phyloP scores from a whole-genome alignment of 2,797 vertebrate species.

The Acanthurus lineatus region DNA sequence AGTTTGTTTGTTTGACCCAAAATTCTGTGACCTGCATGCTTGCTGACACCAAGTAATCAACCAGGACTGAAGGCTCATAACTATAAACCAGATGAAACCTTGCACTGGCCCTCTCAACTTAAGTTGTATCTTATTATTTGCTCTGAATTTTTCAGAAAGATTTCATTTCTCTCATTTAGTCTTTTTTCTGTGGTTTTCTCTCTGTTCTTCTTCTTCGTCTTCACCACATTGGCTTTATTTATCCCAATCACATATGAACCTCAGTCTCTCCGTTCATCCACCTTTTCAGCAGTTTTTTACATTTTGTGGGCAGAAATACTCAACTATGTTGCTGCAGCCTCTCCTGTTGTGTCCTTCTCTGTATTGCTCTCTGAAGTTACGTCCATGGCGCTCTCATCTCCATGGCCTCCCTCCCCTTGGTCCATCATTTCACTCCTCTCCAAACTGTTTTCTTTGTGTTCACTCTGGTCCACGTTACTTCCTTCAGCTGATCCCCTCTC shows the following conservation, averaged over 20 bases:
- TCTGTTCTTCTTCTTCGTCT: no score
- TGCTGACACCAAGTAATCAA: no score
- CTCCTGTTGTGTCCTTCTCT: slow-evolving; percentile 6
- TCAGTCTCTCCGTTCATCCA: background rate
- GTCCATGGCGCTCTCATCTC: slow-evolving; percentile 7
- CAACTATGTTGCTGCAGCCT: slow-evolving; percentile 4
- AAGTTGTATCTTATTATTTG: background rate
- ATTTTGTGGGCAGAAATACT: no score
- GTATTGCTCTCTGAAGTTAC: slow-evolving; percentile 7
- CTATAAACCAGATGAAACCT: background rate
- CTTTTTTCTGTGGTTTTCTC: background rate
- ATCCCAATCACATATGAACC: background rate
- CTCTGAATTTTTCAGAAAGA: background rate
- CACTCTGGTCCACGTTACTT: slow-evolving; percentile 29
- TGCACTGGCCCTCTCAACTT: background rate
- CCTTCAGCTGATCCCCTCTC: background rate
- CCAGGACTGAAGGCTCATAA: background rate
- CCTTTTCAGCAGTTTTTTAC: background rate
- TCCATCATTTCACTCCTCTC: background rate
- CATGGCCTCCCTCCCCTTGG: slow-evolving; percentile 1
- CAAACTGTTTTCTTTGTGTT: background rate
- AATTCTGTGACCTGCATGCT: no score
- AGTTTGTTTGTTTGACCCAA: background rate
- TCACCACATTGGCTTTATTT: background rate
- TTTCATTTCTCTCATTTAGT: background rate